phyloP scores from a whole-genome alignment of 2,113 vertebrate species.

The Rana temporaria region DNA sequence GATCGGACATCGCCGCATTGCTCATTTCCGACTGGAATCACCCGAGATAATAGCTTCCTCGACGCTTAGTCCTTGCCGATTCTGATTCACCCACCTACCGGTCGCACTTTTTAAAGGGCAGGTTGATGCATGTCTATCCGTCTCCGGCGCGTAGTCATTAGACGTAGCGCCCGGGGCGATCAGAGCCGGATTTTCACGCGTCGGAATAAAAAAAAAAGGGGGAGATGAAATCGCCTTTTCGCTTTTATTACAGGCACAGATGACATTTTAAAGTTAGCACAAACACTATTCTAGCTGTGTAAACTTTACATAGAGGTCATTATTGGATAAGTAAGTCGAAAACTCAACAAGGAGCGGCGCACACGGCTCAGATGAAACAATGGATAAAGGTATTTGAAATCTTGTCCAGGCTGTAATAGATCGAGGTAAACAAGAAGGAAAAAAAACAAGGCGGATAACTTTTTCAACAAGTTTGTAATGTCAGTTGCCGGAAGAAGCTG shows the following conservation, averaged over 20 bases:
- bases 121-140: conserved; percentile 9
- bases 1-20: conserved; percentile 36
- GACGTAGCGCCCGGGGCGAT: not conserved
- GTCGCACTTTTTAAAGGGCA: conserved; percentile 43
- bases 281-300: conserved; percentile 23
- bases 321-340: conserved; percentile 25
- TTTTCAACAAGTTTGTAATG: too few species aligned
- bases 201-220: not conserved
- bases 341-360: conserved; percentile 1
- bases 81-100: conserved; percentile 29
- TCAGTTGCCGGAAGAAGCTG: too few species aligned
- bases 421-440: too few species aligned
- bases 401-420: conserved; percentile 15
- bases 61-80: not conserved
- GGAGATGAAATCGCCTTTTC: conserved; percentile 7
- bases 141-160: not conserved
- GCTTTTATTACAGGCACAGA: conserved; percentile 17
- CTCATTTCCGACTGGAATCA: conserved; percentile 44
- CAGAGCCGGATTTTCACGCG: conserved; percentile 6
- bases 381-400: not conserved
- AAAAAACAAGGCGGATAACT: too few species aligned
- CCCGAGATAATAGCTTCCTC: conserved; percentile 27
- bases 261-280: conserved; percentile 35
- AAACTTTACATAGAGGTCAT: conserved; percentile 46
- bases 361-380: too few species aligned